Conservation (phyloP, 2,797 vertebrate genomes). For the Liparis tanakae region DNA sequence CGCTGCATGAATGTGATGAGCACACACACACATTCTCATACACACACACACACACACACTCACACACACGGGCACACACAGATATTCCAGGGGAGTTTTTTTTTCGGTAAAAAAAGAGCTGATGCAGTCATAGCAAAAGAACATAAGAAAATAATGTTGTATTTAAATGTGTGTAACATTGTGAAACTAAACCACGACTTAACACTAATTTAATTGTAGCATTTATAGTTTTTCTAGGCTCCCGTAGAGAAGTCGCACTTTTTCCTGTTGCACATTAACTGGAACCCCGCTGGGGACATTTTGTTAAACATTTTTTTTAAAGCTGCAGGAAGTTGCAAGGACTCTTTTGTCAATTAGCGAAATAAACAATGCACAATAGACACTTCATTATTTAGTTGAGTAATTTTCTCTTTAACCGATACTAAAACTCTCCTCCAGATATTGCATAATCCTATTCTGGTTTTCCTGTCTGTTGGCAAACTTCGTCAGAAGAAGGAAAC, state of each 20-base stretch:
- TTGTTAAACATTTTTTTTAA: background rate
- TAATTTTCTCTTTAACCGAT: background rate
- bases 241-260: background rate
- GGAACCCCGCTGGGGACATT: background rate
- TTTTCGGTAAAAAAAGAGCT: background rate
- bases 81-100: background rate
- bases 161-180: background rate
- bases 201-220: background rate
- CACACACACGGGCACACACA: background rate
- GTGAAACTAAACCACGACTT: background rate
- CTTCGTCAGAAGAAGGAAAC: slow-evolving; percentile 5
- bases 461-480: slow-evolving; percentile 20
- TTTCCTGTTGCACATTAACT: background rate
- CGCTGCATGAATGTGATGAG: slow-evolving; percentile 7
- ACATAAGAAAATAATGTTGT: background rate
- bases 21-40: background rate
- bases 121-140: background rate
- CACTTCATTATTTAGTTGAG: background rate
- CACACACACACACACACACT: background rate
- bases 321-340: slow-evolving; percentile 3
- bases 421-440: slow-evolving; percentile 16
- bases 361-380: slow-evolving; percentile 14
- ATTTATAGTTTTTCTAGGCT: background rate
- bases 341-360: slow-evolving; percentile 31
- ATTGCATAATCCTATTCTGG: background rate